Base-by-base conservation (phyloP, 2,113 vertebrate species). In the Chaetodon trifascialis region DNA sequence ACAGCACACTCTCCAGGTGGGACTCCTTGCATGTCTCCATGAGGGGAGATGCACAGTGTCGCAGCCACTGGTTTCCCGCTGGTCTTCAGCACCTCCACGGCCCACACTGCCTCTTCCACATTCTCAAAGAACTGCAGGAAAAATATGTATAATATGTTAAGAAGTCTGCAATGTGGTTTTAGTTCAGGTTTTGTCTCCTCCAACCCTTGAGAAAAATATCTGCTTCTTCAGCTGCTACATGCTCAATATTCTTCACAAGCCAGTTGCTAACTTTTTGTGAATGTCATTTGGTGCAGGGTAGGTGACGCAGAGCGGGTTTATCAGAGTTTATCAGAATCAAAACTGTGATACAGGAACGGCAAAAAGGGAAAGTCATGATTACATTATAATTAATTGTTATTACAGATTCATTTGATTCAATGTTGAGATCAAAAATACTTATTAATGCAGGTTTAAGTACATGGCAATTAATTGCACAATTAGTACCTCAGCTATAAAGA, bases 51-150 rank as follows among this genome's bases (percentile, higher is more conserved):
- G 91, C 97, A 98, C 91, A 98, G 82, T 0, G 95, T 95, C 42
- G 95, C 97, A 42, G 96, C 97, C 51, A 98, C 95, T 1, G 97
- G 95, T 69, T 97, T 97, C 11, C 97, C 95, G 36, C 96, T 95
- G 49, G 92, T 88, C 86, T 97, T 97, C 85, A 99, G 86, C 68
- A 95, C 94, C 87, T 99, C 96, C 2, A 98, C 96, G 40, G 97
- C 97, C 97, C 97, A 99, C 44, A 94, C 95, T 1, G 97, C 97
- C 89, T 99, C 97, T 91, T 98, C 97, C 70, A 98, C 96, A 11
- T 97, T 95, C 80, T 97, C 96, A 80, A 98, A 96, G 85, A 97
- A 99, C 97, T 99, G 91, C 85, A 92, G 44, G 30, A 51, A 70
- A 16, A 52, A 62, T 54, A 42, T 77, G 46, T 30, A 30, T 2